Evolutionary conservation across 2,113 vertebrate genomes (phyloP), one percentile per base, ranked within the genome.

Genomic region (Sitta europaea): DNA sequence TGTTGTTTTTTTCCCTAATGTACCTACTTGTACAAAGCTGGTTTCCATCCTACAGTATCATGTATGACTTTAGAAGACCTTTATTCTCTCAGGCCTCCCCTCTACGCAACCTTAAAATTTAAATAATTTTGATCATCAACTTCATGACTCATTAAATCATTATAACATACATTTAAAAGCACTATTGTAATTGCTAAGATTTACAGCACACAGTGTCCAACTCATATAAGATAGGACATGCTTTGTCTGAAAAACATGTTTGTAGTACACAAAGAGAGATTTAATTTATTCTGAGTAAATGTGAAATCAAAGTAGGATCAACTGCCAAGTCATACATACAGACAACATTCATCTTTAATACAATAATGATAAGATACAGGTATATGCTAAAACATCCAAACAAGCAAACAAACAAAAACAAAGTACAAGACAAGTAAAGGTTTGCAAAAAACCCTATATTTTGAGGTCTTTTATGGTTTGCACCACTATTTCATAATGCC

Each of bases 161-260:
- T 95, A 76, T 54, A 96, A 72, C 50, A 94, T 53, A 68, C 61
- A 93, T 92, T 94, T 92, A 95, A 97, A 54, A 51, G 36, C 12
- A 67, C 11, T 65, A 74, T 75, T 90, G 87, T 63, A 72, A 42
- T 38, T 55, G 38, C 72, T 48, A 1, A 73, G 38, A 81, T 86
- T 86, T 75, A 86, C 36, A 89, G 45, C 20, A 81, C n/a, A 48
- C n/a, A 84, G 40, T 33, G 50, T 77, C 36, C 89, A 92, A 27
- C 33, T 61, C 38, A 68, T 40, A 54, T 68, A 51, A 57, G 42
- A 71, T 2, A 71, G 38, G n/a, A 67, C 67, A 77, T 17, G n/a
- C 5, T 81, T 47, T 63, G 36, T 63, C 66, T 78, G 53, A 40
- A 91, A 65, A 85, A 86, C 6, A 59, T 18, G 20, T 51, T 74